Percentiles rank a stretch among this genome's conserved stretches.
Conservation (phyloP, 2,113 vertebrate species). For the Sceloporus tristichus region DNA sequence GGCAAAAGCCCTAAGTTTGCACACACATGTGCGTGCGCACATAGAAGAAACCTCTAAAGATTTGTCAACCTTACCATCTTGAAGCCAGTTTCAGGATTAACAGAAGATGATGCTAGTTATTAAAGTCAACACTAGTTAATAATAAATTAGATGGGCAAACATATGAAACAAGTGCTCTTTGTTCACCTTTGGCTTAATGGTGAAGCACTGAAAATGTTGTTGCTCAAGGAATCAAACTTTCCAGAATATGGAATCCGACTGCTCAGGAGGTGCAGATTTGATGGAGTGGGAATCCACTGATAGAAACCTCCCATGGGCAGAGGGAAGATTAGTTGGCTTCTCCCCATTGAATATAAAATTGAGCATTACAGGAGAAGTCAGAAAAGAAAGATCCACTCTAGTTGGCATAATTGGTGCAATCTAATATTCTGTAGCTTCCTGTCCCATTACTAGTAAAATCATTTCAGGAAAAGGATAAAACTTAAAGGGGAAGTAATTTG, state of each 20-base stretch:
- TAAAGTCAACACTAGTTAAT: constrained; percentile 6
- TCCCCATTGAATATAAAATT: neutral
- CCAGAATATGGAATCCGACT: too few relatives aligned
- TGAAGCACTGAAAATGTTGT: neutral
- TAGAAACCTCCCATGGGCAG: neutral
- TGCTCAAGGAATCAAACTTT: neutral
- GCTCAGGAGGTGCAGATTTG: too few relatives aligned
- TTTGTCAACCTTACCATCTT: neutral
- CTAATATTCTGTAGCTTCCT: neutral
- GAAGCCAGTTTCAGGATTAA: neutral
- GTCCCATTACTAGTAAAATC: neutral
- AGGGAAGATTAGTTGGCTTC: neutral
- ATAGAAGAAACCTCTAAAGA: neutral
- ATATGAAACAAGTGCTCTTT: neutral
- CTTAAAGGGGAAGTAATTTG: neutral
- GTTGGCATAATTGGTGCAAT: neutral
- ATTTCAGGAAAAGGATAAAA: neutral
- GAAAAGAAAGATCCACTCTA: neutral
- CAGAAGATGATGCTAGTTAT: neutral
- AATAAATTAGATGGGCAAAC: neutral
- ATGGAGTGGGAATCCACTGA: neutral
- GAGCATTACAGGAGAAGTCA: neutral
- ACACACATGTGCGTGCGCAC: neutral
- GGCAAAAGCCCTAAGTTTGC: neutral
- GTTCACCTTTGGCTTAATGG: neutral